Conservation (phyloP, 2,888 invertebrate species). For the Drosophila koepferae region DNA sequence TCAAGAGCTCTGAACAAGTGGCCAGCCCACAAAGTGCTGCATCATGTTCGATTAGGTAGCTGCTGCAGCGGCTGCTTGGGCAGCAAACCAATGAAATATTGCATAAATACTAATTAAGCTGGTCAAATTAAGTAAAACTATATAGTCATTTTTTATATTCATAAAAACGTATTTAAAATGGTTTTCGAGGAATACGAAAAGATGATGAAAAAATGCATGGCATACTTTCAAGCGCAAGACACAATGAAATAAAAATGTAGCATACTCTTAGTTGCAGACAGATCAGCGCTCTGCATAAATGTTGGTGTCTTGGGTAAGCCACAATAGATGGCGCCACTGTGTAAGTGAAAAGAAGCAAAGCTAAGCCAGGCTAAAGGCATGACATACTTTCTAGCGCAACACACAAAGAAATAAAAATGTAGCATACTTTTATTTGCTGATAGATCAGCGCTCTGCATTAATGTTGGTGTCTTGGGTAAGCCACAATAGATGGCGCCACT, state of each 20-base stretch:
- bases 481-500: constrained; percentile 26
- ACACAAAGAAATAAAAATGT: neutral
- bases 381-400: neutral
- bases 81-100: neutral
- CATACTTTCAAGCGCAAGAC: neutral
- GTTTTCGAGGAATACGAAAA: neutral
- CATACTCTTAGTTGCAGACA: constrained; percentile 17
- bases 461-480: neutral
- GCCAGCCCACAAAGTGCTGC: constrained; percentile 38
- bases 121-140: neutral
- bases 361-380: too few species aligned
- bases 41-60: constrained; percentile 54
- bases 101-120: neutral
- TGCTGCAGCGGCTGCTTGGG: constrained; percentile 19
- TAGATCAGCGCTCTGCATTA: neutral
- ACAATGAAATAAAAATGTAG: neutral
- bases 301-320: neutral
- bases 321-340: constrained; percentile 23
- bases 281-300: neutral
- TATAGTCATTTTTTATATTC: neutral
- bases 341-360: neutral
- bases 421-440: constrained; percentile 24
- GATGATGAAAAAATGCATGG: neutral
- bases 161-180: too few species aligned
- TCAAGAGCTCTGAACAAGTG: constrained; percentile 33